These are phyloP conservation scores for western clawed frog (Xenopus tropicalis) DNA, from an alignment of 2,113 vertebrate genomes.

Conservation along the genomic window DNA sequence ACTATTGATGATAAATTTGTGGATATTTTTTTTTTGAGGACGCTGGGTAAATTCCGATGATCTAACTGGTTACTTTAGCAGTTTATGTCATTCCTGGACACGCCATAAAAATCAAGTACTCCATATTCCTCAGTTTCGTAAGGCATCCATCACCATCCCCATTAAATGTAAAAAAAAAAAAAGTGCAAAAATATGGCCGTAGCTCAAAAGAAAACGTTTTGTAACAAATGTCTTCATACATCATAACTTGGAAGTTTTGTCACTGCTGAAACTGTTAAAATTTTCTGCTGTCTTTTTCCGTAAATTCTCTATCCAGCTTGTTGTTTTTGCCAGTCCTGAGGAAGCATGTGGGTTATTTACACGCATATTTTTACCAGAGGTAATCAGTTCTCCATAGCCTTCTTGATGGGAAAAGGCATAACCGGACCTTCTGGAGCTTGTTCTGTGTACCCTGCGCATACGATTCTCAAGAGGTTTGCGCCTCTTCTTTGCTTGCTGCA, in stretches of 20 bases:
- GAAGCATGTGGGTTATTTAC: conserved; percentile 48
- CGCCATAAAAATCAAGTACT: background rate
- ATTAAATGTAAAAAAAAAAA: conserved; percentile 17
- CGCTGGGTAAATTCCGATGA: background rate
- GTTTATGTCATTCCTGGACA: too few relatives aligned
- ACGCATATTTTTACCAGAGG: conserved; percentile 79
- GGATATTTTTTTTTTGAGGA: background rate
- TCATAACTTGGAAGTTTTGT: conserved; percentile 52
- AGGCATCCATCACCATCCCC: background rate
- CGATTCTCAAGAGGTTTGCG: conserved; percentile 59
- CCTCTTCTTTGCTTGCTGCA: conserved; percentile 67
- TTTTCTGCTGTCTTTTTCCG: conserved; percentile 59
- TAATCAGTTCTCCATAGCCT: conserved; percentile 75
- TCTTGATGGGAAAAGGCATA: conserved; percentile 81
- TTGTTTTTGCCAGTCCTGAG: conserved; percentile 51
- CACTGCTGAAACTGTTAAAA: conserved; percentile 52
- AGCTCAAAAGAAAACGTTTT: conserved; percentile 30
- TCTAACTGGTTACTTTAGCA: background rate
- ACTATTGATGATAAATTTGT: background rate
- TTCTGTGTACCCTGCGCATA: conserved; percentile 66
- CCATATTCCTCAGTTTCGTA: background rate
- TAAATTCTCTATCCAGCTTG: conserved; percentile 64
- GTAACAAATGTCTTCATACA: conserved; percentile 41
- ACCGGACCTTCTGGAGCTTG: conserved; percentile 73
- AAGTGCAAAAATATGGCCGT: conserved; percentile 40